Percentiles rank a stretch among this genome's conserved stretches.
Conservation (phyloP, 2,888 invertebrate genomes). For the Bhutanitis thaidina region DNA sequence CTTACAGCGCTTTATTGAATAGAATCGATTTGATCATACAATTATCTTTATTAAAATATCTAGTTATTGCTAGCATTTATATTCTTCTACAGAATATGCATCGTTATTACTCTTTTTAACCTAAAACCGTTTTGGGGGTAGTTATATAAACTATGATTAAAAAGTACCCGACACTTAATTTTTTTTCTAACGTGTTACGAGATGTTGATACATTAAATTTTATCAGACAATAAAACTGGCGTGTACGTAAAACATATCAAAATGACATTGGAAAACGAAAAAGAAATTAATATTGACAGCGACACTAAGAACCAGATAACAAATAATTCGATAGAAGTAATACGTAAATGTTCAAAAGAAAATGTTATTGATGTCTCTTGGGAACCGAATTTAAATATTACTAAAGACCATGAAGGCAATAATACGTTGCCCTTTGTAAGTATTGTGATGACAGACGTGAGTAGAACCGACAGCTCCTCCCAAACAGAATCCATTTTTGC, state of each 20-base stretch:
- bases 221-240: slow-evolving; percentile 7
- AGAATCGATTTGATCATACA: too few relatives aligned
- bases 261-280: slow-evolving; percentile 32
- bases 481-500: slow-evolving; percentile 50
- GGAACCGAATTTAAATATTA: slow-evolving; percentile 47
- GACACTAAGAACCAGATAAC: slow-evolving; percentile 25
- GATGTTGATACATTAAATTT: neutral
- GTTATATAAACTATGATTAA: neutral
- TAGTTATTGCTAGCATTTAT: too few relatives aligned
- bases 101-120: too few relatives aligned
- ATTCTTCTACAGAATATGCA: too few relatives aligned
- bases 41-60: too few relatives aligned
- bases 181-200: slow-evolving; percentile 5
- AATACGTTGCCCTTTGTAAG: slow-evolving; percentile 56
- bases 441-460: slow-evolving; percentile 49
- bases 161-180: slow-evolving; percentile 8
- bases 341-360: slow-evolving; percentile 50
- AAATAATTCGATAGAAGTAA: slow-evolving; percentile 53
- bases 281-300: slow-evolving; percentile 33
- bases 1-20: too few relatives aligned
- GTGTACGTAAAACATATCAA: slow-evolving; percentile 19
- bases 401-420: slow-evolving; percentile 37
- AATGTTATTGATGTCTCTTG: slow-evolving; percentile 53
- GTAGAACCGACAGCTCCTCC: slow-evolving; percentile 43
- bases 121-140: too few relatives aligned